phyloP scores from a whole-genome alignment of 2,113 vertebrate genomes.

The Melanostigma gelatinosum region DNA sequence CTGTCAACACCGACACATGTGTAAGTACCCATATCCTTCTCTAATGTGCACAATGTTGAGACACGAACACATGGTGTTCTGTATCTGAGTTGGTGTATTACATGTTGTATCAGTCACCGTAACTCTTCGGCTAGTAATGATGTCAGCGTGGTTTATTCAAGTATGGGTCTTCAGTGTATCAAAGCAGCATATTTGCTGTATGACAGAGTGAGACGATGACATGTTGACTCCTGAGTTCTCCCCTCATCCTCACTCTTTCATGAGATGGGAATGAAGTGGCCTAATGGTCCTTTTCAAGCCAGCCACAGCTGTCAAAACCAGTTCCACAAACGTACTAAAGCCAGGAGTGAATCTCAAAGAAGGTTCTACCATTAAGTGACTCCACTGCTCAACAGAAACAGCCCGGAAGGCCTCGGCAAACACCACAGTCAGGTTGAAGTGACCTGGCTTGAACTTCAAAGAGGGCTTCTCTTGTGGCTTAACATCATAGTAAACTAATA shows the following conservation, averaged over 20 bases:
- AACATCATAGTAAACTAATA: neutral
- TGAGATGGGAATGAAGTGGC: constrained; percentile 64
- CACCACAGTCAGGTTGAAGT: neutral
- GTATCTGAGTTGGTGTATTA: constrained; percentile 10
- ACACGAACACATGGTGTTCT: constrained; percentile 13
- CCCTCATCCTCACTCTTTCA: constrained; percentile 66
- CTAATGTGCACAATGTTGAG: constrained; percentile 15
- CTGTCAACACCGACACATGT: constrained; percentile 69
- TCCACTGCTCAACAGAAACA: neutral
- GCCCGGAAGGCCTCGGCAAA: neutral
- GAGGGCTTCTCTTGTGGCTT: neutral
- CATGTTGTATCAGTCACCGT: constrained; percentile 22
- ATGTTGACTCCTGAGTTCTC: constrained; percentile 45
- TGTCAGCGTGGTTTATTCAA: constrained; percentile 33
- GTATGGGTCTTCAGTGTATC: constrained; percentile 20
- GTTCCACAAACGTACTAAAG: constrained; percentile 25
- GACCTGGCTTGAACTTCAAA: neutral
- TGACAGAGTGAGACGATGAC: constrained; percentile 59
- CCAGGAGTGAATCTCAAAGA: constrained; percentile 31
- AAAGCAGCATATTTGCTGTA: constrained; percentile 37
- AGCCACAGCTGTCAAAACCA: constrained; percentile 42
- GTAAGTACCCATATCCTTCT: constrained; percentile 67
- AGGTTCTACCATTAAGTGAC: constrained; percentile 19
- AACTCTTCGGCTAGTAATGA: constrained; percentile 4
- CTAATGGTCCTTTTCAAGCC: constrained; percentile 56